phyloP scores from a whole-genome alignment of 2,113 vertebrate genomes.

The Azemiops feae region DNA sequence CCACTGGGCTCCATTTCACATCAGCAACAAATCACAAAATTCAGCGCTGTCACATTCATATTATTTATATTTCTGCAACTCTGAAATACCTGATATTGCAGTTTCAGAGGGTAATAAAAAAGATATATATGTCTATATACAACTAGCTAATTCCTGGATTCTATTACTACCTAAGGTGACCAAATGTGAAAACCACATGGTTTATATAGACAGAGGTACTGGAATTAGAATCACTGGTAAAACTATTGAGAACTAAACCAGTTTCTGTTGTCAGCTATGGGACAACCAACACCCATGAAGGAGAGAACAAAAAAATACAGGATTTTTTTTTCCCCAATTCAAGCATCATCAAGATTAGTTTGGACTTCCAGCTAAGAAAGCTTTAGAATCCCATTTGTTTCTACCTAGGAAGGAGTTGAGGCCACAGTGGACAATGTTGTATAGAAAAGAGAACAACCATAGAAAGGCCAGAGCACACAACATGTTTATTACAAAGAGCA shows the following conservation, averaged over 20 bases:
- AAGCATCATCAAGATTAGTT: neutral
- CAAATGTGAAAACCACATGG: neutral
- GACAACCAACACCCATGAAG: neutral
- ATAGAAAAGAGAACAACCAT: neutral
- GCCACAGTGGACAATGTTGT: neutral
- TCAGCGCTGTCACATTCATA: neutral
- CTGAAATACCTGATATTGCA: neutral
- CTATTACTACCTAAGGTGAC: neutral
- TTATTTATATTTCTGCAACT: neutral
- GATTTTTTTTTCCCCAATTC: neutral
- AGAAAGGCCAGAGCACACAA: neutral
- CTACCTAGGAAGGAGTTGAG: neutral
- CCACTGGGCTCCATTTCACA: neutral
- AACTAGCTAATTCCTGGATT: neutral
- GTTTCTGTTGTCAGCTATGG: neutral
- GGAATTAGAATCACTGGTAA: neutral
- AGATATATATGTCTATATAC: neutral
- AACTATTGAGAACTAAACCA: neutral
- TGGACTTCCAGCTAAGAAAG: neutral
- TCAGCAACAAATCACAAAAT: neutral
- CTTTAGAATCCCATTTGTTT: neutral
- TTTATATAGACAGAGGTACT: neutral
- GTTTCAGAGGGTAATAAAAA: neutral
- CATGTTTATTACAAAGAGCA: neutral
- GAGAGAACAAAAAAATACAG: neutral